phyloP scores from a whole-genome alignment of 2,888 invertebrate genomes.

The Iphiclides podalirius region DNA sequence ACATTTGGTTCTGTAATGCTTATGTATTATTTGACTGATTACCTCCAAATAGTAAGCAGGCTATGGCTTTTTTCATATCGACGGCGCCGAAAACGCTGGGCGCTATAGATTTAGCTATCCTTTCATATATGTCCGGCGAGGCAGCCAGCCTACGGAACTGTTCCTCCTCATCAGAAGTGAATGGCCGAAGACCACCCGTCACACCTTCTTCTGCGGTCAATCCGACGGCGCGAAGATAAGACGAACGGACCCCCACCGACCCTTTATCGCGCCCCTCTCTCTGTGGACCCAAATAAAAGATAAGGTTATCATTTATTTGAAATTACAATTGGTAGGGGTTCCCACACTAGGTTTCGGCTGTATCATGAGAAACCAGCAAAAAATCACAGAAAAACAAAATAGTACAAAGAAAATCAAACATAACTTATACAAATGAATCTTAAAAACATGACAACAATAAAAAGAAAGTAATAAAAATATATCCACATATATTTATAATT shows the following conservation, averaged over 20 bases:
- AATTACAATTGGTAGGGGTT: too few relatives aligned
- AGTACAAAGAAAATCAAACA: not conserved
- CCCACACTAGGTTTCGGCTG: too few relatives aligned
- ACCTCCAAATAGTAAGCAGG: slow-evolving; percentile 96
- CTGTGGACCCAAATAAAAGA: too few relatives aligned
- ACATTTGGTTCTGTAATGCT: too few relatives aligned
- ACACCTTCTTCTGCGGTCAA: slow-evolving; percentile 92
- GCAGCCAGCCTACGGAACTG: slow-evolving; percentile 91
- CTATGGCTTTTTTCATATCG: slow-evolving; percentile 98
- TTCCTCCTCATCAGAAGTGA: slow-evolving; percentile 79
- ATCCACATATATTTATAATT: too few relatives aligned
- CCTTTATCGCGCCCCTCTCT: slow-evolving; percentile 87
- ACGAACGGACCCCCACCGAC: slow-evolving; percentile 93
- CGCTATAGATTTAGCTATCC: slow-evolving; percentile 93
- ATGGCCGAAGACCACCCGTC: slow-evolving; percentile 81
- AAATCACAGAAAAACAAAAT: too few relatives aligned
- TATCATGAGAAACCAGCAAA: too few relatives aligned
- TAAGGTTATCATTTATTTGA: too few relatives aligned
- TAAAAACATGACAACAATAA: too few relatives aligned
- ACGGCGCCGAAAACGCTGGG: slow-evolving; percentile 97
- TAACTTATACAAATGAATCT: too few relatives aligned
- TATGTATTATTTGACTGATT: too few relatives aligned
- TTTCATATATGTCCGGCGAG: slow-evolving; percentile 92
- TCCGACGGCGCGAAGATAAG: slow-evolving; percentile 97
- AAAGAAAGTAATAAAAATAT: too few relatives aligned